phyloP scores from a whole-genome alignment of 1,140 invertebrate species.

The Globodera ellingtonae region DNA sequence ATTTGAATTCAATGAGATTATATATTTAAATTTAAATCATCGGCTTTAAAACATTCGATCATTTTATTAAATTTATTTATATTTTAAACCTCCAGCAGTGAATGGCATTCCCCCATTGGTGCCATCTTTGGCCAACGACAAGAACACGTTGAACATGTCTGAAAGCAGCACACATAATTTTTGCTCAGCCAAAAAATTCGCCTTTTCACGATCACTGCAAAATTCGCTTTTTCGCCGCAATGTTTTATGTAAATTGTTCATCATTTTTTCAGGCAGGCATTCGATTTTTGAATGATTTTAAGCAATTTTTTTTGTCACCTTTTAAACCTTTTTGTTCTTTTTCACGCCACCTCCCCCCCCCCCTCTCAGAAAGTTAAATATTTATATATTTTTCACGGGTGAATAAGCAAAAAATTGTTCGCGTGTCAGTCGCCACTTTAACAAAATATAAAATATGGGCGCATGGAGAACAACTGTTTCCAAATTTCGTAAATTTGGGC shows the following conservation, averaged over 20 bases:
- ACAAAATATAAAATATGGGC: too few relatives aligned
- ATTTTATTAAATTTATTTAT: too few relatives aligned
- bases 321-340: not conserved
- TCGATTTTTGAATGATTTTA: too few relatives aligned
- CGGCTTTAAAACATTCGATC: too few relatives aligned
- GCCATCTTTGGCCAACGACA: slow-evolving; percentile 25
- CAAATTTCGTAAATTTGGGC: too few relatives aligned
- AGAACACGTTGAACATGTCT: slow-evolving; percentile 31
- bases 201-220: not conserved
- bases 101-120: not conserved
- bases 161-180: slow-evolving; percentile 1
- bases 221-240: not conserved
- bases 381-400: too few relatives aligned
- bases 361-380: too few relatives aligned
- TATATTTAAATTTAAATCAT: too few relatives aligned
- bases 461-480: too few relatives aligned
- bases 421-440: too few relatives aligned
- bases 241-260: not conserved
- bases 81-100: not conserved
- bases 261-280: not conserved
- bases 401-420: too few relatives aligned
- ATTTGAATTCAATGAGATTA: too few relatives aligned
- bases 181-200: not conserved
- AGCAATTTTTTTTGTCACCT: not conserved
- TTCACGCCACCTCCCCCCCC: not conserved